These are phyloP conservation scores for Steatornis caripensis DNA, from an alignment of 2,113 vertebrate species.

Conservation along the genomic window DNA sequence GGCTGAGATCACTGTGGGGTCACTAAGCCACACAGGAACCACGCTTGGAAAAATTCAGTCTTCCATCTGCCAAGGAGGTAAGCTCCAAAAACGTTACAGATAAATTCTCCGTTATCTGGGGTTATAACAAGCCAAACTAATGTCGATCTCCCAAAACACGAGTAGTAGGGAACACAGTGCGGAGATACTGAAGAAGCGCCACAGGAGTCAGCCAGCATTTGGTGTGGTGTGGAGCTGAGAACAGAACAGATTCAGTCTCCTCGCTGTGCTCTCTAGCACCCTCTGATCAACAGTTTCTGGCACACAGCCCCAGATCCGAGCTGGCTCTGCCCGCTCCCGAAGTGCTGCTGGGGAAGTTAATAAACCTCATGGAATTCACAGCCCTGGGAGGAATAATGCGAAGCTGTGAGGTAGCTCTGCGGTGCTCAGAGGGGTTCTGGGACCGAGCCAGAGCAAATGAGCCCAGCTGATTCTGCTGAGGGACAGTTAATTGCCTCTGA, in stretches of 20 bases:
- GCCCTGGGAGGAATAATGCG: background rate
- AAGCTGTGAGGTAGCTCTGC: background rate
- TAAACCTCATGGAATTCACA: constrained; percentile 32
- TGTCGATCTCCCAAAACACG: background rate
- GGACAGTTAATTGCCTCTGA: constrained; percentile 43
- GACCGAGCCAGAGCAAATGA: constrained; percentile 1
- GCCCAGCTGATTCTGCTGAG: background rate
- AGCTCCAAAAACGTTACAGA: background rate
- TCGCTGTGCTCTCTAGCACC: background rate
- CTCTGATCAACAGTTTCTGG: background rate
- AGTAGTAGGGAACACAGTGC: background rate
- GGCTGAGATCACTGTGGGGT: background rate
- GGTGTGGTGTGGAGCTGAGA: background rate
- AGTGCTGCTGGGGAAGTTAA: constrained; percentile 16
- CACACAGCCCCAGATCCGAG: background rate
- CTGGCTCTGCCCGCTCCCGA: background rate
- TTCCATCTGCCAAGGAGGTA: background rate
- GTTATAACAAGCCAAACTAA: background rate
- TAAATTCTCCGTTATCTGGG: background rate
- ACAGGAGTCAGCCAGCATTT: background rate
- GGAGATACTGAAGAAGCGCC: background rate
- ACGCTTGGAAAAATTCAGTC: background rate
- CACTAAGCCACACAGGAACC: background rate
- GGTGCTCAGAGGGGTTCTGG: background rate
- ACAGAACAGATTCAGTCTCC: background rate